Percentiles rank a stretch among this genome's conserved stretches.
These are phyloP conservation scores for Crocuta crocuta DNA, from an alignment of 2,113 vertebrate species.

Conservation along the genomic window DNA sequence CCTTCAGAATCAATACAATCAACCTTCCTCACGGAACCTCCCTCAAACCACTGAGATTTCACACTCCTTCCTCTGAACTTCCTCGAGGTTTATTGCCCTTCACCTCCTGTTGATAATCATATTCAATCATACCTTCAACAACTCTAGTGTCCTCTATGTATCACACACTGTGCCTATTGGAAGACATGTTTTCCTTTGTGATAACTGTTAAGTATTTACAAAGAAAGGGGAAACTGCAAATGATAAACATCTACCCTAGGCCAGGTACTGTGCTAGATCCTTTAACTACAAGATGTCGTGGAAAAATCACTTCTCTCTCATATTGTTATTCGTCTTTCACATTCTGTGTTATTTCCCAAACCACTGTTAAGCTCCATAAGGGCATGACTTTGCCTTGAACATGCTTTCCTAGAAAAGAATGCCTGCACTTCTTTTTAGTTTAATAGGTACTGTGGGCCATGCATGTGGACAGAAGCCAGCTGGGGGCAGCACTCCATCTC, in stretches of 20 bases:
- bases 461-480: neutral
- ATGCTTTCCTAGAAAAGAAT: neutral
- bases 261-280: neutral
- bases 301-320: neutral
- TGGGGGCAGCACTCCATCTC: neutral
- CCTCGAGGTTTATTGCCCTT: neutral
- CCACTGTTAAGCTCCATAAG: neutral
- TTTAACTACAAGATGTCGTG: conserved; percentile 30
- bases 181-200: neutral
- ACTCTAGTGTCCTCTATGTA: neutral
- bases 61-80: neutral
- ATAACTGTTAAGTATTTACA: neutral
- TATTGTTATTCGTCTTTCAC: neutral
- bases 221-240: neutral
- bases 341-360: conserved; percentile 11
- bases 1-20: neutral
- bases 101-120: neutral
- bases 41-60: neutral
- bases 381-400: neutral
- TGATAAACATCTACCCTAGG: neutral
- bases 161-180: neutral
- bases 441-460: neutral
- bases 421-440: neutral
- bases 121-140: neutral
- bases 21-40: neutral